Evolutionary conservation across 2,888 invertebrate genomes (phyloP).

Genomic region (Xiphydria camelus): DNA sequence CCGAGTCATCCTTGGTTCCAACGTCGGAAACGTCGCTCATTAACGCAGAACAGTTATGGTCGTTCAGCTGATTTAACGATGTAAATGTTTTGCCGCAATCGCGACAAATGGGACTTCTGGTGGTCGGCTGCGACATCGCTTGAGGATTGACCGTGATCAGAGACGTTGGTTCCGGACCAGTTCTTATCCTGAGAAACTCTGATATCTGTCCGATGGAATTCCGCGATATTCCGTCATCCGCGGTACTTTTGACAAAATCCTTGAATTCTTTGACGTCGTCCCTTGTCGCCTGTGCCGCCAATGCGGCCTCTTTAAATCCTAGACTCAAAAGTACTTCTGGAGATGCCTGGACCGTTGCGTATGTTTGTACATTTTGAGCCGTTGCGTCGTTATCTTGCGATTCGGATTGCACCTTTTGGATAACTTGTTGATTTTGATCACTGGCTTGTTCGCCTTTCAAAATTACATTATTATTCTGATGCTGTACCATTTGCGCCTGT

Average conservation of each 20-base stretch:
- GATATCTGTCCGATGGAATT: constrained; percentile 53
- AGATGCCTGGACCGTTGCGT: constrained; percentile 45
- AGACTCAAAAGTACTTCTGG: constrained; percentile 53
- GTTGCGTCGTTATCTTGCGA: constrained; percentile 41
- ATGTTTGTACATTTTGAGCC: constrained; percentile 44
- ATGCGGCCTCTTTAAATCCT: constrained; percentile 44
- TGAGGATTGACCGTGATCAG: constrained; percentile 52
- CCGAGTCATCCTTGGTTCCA: constrained; percentile 25
- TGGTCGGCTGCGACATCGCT: constrained; percentile 42
- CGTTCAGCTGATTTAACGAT: constrained; percentile 43
- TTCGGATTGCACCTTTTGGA: constrained; percentile 45
- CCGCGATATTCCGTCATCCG: constrained; percentile 47
- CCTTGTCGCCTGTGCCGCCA: constrained; percentile 40
- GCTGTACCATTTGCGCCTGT: constrained; percentile 27
- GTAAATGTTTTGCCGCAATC: constrained; percentile 54
- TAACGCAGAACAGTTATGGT: constrained; percentile 41
- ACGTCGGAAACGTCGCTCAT: constrained; percentile 38
- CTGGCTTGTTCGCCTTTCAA: constrained; percentile 38
- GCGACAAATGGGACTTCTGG: constrained; percentile 41
- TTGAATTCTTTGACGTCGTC: constrained; percentile 51
- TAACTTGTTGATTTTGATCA: constrained; percentile 42
- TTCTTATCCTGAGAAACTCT: constrained; percentile 50
- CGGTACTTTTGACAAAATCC: constrained; percentile 40
- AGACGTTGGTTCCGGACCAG: constrained; percentile 44
- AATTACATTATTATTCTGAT: constrained; percentile 49